These are phyloP conservation scores for Sebastes taczanowskii DNA, from an alignment of 2,797 vertebrate genomes.

Conservation along the genomic window DNA sequence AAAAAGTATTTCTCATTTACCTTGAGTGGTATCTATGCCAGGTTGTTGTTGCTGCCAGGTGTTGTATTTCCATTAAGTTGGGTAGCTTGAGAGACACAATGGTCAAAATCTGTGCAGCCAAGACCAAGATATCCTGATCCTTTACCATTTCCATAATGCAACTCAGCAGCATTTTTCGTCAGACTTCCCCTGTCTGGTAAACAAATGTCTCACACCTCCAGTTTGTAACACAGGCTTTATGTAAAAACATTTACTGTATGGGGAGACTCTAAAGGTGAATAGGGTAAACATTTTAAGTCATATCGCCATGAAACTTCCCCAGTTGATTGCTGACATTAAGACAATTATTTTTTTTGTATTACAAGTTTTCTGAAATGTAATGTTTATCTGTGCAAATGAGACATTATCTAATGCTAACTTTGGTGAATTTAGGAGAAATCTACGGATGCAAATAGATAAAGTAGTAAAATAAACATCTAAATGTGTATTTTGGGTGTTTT, in stretches of 20 bases:
- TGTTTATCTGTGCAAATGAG: no score
- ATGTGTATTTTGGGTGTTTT: no score
- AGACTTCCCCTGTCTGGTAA: neutral
- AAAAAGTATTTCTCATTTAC: neutral
- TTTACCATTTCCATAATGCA: neutral
- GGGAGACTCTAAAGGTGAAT: no score
- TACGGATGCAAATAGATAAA: no score
- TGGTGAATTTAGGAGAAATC: no score
- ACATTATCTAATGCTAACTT: no score
- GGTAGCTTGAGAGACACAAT: neutral
- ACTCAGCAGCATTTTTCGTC: neutral
- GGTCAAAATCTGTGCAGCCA: neutral
- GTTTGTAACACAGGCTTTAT: neutral
- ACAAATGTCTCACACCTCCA: neutral
- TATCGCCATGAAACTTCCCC: neutral
- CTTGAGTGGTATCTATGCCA: no score
- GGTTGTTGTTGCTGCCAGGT: neutral
- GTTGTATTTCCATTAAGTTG: neutral
- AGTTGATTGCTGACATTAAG: neutral
- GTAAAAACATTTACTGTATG: neutral
- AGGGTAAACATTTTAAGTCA: no score
- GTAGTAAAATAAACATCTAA: no score
- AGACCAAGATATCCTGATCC: neutral
- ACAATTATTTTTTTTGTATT: neutral
- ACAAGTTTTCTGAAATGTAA: neutral